Evolutionary conservation across 2,888 invertebrate genomes (phyloP), one percentile per base, ranked within the genome.

Genomic region (Cetonia aurata): DNA sequence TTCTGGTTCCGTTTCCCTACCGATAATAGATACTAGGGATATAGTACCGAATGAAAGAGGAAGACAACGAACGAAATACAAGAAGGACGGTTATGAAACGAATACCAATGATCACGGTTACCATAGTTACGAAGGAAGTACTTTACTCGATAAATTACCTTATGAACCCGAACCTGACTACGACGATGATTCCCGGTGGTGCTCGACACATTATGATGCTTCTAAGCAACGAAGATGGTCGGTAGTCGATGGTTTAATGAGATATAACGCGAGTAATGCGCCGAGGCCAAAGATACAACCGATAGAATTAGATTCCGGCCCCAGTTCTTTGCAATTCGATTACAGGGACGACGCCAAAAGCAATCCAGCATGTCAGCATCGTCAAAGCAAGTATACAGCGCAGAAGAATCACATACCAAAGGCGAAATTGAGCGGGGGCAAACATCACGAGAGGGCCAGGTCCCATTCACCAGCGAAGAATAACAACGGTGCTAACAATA

Each of bases 121-220:
- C 75, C 80, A 82, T 72, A 83, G 80, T 74, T 80, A 80, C 67
- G 80, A 81, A 70, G 82, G 81, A 57, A 80, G 80, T 55, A 80
- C 79, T 42, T 82, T 80, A 72, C 60, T 60, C 31, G 81, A 81
- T 56, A 80, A 80, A 13, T 73, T 82, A 15, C 82, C 82, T 10
- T 84, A 82, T 73, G 85, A 84, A 74, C 85, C 85, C 4, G 83
- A 83, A 42, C 85, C 85, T 6, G 85, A 85, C 76, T 85, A 85
- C 71, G 84, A 85, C 67, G 77, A 77, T 53, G 75, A 76, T 46
- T 73, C 74, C 48, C 71, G 69, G 4, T 72, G 72, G 74, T 44
- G 62, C 37, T 50, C 55, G 15, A 48, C 50, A 2, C 67, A 67
- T 12, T 46, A 17, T 17, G 41, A 69, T 42, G 62, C 56, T 46